phyloP scores from a whole-genome alignment of 2,113 vertebrate genomes.

The Acanthochromis polyacanthus region DNA sequence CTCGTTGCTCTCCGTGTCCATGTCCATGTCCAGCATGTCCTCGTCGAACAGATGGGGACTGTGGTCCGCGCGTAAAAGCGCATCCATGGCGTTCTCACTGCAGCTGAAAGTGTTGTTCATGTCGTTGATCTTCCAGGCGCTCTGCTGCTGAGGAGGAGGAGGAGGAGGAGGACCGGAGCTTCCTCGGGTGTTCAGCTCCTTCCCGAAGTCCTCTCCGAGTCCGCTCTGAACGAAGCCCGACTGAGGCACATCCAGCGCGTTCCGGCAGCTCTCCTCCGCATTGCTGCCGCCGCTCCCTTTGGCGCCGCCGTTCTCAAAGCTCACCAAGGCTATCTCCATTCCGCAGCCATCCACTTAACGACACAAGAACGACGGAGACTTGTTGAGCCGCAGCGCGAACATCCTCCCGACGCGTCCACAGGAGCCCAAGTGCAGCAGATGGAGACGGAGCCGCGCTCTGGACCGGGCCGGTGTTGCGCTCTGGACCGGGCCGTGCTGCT shows the following conservation, averaged over 20 bases:
- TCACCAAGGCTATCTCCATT: slow-evolving; percentile 94
- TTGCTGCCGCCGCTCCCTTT: slow-evolving; percentile 77
- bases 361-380: slow-evolving; percentile 31
- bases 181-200: slow-evolving; percentile 77
- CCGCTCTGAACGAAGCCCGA: slow-evolving; percentile 73
- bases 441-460: slow-evolving; percentile 39
- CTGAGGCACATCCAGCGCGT: slow-evolving; percentile 81
- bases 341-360: slow-evolving; percentile 79
- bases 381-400: slow-evolving; percentile 67
- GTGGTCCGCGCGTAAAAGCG: slow-evolving; percentile 86
- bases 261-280: slow-evolving; percentile 76
- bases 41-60: slow-evolving; percentile 87
- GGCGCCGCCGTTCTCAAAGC: slow-evolving; percentile 90
- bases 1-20: slow-evolving; percentile 84
- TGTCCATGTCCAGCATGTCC: slow-evolving; percentile 83
- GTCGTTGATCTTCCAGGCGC: slow-evolving; percentile 83
- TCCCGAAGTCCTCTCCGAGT: slow-evolving; percentile 72
- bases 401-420: slow-evolving; percentile 26
- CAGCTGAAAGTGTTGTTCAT: slow-evolving; percentile 85
- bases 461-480: neutral
- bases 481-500: slow-evolving; percentile 2
- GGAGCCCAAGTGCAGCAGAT: neutral
- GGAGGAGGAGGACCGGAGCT: slow-evolving; percentile 37
- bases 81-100: slow-evolving; percentile 85
- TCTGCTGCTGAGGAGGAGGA: slow-evolving; percentile 45